Evolutionary conservation across 2,113 vertebrate species (phyloP).

Genomic region (Neoarius graeffei): DNA sequence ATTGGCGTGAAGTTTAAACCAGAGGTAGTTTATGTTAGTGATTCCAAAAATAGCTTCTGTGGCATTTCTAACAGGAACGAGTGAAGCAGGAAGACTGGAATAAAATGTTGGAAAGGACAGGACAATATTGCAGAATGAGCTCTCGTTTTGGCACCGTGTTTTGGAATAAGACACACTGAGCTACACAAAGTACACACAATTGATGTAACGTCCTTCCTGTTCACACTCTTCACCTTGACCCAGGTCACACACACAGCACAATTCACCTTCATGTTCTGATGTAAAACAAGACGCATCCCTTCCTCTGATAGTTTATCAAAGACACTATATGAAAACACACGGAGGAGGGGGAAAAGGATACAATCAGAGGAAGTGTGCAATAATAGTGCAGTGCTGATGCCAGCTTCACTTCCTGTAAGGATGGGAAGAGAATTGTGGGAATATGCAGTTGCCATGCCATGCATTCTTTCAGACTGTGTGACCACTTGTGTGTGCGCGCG

Average conservation of each 20-base stretch:
- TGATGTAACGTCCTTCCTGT: slow-evolving; percentile 12
- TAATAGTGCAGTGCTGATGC: slow-evolving; percentile 29
- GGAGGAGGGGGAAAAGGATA: slow-evolving; percentile 7
- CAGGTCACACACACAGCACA: neutral
- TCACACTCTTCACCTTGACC: slow-evolving; percentile 28
- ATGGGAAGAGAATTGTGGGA: slow-evolving; percentile 53
- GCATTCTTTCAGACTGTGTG: slow-evolving; percentile 14
- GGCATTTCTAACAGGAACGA: neutral
- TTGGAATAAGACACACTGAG: neutral
- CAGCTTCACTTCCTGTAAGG: slow-evolving; percentile 46
- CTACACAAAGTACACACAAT: neutral
- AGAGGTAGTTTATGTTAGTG: slow-evolving; percentile 2
- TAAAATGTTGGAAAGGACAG: neutral
- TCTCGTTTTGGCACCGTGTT: neutral
- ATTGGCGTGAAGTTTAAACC: slow-evolving; percentile 33
- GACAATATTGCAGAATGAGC: neutral
- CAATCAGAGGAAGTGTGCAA: slow-evolving; percentile 52
- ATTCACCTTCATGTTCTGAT: neutral
- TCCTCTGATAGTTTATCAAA: slow-evolving; percentile 36
- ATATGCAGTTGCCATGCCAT: slow-evolving; percentile 26
- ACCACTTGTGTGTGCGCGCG: neutral
- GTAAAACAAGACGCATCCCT: neutral
- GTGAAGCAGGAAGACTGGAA: neutral
- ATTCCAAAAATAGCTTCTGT: neutral
- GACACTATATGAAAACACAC: slow-evolving; percentile 26